Conservation (phyloP, 1,140 invertebrate species). For the Tetramorium simillimum region DNA sequence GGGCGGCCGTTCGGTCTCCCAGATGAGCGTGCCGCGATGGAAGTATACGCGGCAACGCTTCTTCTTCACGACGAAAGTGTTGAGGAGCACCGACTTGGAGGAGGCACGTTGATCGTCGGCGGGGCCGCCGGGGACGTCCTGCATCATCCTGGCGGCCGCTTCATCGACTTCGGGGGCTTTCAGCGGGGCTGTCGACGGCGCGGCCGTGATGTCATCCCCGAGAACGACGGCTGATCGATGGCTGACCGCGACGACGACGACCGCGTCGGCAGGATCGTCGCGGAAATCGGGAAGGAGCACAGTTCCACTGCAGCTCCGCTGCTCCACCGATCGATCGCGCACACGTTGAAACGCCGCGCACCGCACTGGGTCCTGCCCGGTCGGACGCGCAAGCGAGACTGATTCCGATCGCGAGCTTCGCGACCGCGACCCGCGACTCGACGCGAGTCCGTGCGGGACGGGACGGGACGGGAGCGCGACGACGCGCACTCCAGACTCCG, state of each 20-base stretch:
- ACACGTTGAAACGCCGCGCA: too few species aligned
- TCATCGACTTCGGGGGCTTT: neutral
- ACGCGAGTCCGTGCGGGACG: neutral
- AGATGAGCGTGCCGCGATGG: constrained; percentile 87
- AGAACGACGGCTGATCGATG: constrained; percentile 18
- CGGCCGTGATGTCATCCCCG: constrained; percentile 38
- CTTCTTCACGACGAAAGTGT: constrained; percentile 87
- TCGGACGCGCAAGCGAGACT: constrained; percentile 49
- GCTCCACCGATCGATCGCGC: constrained; percentile 18
- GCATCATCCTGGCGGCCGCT: constrained; percentile 63
- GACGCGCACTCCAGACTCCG: neutral
- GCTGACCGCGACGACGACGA: neutral
- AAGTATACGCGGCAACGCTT: constrained; percentile 89
- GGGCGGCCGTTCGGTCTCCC: constrained; percentile 87
- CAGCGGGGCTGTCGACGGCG: neutral
- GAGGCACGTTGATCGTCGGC: constrained; percentile 26
- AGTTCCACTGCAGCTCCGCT: neutral
- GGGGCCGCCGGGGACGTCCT: constrained; percentile 56
- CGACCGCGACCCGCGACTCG: neutral
- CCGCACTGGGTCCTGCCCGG: neutral
- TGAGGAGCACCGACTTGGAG: constrained; percentile 85
- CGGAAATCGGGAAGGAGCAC: neutral
- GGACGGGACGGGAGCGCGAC: neutral
- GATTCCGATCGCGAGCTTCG: neutral
- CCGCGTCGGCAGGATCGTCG: neutral